phyloP scores from a whole-genome alignment of 1,140 invertebrate species.

The Heterodera carotae region DNA sequence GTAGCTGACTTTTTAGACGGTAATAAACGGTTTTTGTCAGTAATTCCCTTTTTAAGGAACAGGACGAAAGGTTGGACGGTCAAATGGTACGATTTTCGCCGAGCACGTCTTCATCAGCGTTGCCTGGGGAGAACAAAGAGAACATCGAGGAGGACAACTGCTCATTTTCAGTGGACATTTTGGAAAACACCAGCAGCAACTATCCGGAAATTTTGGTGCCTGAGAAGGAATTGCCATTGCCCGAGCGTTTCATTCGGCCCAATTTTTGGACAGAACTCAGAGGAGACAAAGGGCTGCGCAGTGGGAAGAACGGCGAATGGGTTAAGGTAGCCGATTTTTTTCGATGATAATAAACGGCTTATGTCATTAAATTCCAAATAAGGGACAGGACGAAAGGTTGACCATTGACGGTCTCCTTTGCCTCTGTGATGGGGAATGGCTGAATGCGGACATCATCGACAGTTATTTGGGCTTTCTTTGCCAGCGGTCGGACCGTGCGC shows the following conservation, averaged over 20 bases:
- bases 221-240: background rate
- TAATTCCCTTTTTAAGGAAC: background rate
- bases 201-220: background rate
- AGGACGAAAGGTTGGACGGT: conserved; percentile 21
- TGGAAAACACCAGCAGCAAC: too few species aligned
- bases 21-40: background rate
- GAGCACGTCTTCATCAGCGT: too few species aligned
- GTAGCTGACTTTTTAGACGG: background rate
- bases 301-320: conserved; percentile 24
- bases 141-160: too few species aligned
- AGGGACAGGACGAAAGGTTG: conserved; percentile 20
- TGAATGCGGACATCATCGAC: conserved; percentile 26
- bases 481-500: background rate
- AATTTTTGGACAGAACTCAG: background rate
- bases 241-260: background rate
- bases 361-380: background rate
- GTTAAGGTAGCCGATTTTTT: conserved; percentile 18
- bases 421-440: conserved; percentile 16
- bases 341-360: background rate
- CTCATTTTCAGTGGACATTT: too few species aligned
- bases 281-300: background rate
- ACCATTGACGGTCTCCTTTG: conserved; percentile 27
- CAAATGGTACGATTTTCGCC: too few species aligned
- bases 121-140: too few species aligned
- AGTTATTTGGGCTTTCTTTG: conserved; percentile 15